Base-by-base conservation (phyloP, 2,797 vertebrate species). In the Chelmon rostratus region DNA sequence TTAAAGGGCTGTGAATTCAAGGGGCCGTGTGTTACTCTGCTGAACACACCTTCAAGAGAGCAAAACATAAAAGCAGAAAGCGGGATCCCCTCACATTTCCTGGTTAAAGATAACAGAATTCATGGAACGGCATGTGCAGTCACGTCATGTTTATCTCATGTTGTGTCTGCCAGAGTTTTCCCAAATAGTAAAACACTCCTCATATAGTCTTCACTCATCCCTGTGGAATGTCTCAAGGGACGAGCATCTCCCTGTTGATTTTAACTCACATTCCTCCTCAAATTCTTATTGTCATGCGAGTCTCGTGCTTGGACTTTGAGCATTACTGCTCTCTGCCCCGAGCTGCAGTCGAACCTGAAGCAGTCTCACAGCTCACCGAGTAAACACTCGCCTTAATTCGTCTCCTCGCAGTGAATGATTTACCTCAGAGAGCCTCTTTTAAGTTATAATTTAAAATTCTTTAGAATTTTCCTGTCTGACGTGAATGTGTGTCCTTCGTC, bases 191-290 rank as follows among this genome's bases (percentile, higher is more conserved):
- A 63, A 80, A 65, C 35, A 31, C 56, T 59, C 19, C 31, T 58
- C 0, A 44, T 44, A 28, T 70, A 31, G 13, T 63, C 73, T 78
- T 84, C 77, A 49, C 76, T 88, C 73, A 76, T 86, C 77, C 68
- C 8, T 67, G 74, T 67, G 90, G 88, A 92, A 92, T 91, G 81
- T 73, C 65, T 84, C 57, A 0, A 35, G 80, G 73, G 89, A 81
- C 82, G 66, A 42, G 72, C 73, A 59, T 88, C 73, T 80, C 56
- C 59, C 77, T 52, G 73, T 54, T 88, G 28, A 78, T 89, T 88
- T 78, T 38, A 66, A 82, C 8, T 83, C 81, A 62, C 76, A 94
- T 92, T 93, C 91, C 76, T 84, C 44, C n/a, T 63, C 80, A 68
- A 79, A 21, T 68, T 75, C 59, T 50, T 71, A 25, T 57, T 58